Evolutionary conservation across 2,888 invertebrate genomes (phyloP).

Genomic region (Allolobophora icterica): DNA sequence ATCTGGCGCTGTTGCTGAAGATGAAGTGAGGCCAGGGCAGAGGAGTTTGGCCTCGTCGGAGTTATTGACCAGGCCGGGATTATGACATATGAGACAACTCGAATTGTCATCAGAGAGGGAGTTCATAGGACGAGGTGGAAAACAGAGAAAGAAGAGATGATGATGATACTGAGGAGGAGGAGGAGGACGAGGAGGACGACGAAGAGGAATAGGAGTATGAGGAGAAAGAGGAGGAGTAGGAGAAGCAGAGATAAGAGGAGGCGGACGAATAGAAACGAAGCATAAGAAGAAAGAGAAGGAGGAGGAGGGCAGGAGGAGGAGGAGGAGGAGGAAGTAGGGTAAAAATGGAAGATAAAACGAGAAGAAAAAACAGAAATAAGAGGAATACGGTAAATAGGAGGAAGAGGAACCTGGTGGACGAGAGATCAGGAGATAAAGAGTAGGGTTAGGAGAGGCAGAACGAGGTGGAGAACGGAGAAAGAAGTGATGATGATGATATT

Average conservation of each 20-base stretch:
- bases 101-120: not conserved
- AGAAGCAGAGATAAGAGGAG: not conserved
- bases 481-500: too few relatives aligned
- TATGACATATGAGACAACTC: not conserved
- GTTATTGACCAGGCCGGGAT: not conserved
- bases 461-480: too few relatives aligned
- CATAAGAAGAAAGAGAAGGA: too few relatives aligned
- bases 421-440: too few relatives aligned
- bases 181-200: too few relatives aligned
- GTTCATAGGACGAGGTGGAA: not conserved
- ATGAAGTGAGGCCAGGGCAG: not conserved
- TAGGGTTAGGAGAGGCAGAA: too few relatives aligned
- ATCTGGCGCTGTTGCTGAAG: conserved; percentile 3
- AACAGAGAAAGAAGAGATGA: not conserved
- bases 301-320: too few relatives aligned
- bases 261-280: not conserved
- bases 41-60: not conserved
- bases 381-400: too few relatives aligned
- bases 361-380: too few relatives aligned
- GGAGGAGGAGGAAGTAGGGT: too few relatives aligned
- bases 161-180: not conserved
- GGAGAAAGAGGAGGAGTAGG: not conserved
- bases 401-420: too few relatives aligned
- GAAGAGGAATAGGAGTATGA: not conserved
- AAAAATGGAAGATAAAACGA: too few relatives aligned